Conservation (phyloP, 2,797 vertebrate genomes). For the Sebastes cheni region DNA sequence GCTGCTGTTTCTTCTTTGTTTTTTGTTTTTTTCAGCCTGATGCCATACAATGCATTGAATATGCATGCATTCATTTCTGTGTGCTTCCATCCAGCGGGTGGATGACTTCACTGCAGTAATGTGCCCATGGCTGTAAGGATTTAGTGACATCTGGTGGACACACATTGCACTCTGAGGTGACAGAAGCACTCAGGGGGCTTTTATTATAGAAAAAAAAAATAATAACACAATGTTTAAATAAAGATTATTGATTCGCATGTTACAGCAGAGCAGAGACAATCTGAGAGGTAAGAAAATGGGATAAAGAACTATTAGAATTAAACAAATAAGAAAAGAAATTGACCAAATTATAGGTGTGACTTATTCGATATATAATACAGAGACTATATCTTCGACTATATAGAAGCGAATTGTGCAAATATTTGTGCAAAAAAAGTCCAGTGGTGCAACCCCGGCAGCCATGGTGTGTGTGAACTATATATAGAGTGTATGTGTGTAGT, state of each 20-base stretch:
- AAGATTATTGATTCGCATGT: background rate
- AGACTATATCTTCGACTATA: background rate
- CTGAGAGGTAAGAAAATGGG: background rate
- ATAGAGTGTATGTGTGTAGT: background rate
- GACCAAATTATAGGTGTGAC: background rate
- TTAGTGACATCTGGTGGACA: constrained; percentile 52
- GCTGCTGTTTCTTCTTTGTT: background rate
- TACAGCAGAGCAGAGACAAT: background rate
- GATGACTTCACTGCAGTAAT: constrained; percentile 11
- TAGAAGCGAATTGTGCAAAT: background rate
- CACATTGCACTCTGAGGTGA: background rate
- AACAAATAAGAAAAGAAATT: background rate
- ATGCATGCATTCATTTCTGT: background rate
- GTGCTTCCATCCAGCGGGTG: constrained; percentile 39
- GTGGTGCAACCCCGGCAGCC: too few species aligned
- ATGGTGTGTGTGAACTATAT: background rate
- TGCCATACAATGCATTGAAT: too few species aligned
- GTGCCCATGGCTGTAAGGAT: background rate
- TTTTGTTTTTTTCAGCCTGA: too few species aligned
- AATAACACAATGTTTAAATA: background rate
- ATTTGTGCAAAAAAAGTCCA: background rate
- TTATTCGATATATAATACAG: background rate
- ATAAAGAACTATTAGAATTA: background rate
- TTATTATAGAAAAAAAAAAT: background rate
- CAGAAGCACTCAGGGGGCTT: background rate